Evolutionary conservation across 2,113 vertebrate genomes (phyloP).

Genomic region (Herpetotheres cachinnans): DNA sequence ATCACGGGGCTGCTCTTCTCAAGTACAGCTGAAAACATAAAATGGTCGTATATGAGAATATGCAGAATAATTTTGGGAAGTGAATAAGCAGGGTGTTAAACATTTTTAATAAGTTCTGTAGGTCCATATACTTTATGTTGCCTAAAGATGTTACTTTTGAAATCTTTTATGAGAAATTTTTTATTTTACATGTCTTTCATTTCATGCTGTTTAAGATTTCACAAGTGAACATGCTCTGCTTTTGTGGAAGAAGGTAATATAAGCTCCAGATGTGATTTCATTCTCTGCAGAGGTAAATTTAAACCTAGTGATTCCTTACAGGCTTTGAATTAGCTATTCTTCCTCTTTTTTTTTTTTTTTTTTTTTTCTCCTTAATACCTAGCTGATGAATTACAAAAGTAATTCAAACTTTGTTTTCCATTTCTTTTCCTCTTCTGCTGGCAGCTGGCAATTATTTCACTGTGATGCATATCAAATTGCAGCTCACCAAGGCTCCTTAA

Average conservation of each 20-base stretch:
- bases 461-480: neutral
- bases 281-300: conserved; percentile 12
- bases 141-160: neutral
- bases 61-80: neutral
- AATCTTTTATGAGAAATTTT: neutral
- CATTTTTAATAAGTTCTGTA: neutral
- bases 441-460: neutral
- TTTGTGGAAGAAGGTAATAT: conserved; percentile 12
- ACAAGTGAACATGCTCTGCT: conserved; percentile 38
- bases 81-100: neutral
- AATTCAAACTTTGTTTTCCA: neutral
- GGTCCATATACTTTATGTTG: neutral
- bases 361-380: neutral
- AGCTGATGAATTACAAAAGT: neutral
- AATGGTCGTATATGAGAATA: neutral
- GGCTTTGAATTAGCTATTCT: neutral
- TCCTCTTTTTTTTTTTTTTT: neutral
- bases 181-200: neutral
- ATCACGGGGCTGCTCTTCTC: neutral
- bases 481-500: neutral
- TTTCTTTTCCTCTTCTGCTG: neutral
- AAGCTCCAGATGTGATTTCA: conserved; percentile 41
- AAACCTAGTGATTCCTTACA: neutral
- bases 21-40: neutral
- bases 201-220: conserved; percentile 19